phyloP scores from a whole-genome alignment of 1,140 invertebrate species.

The Colletes gigas region DNA sequence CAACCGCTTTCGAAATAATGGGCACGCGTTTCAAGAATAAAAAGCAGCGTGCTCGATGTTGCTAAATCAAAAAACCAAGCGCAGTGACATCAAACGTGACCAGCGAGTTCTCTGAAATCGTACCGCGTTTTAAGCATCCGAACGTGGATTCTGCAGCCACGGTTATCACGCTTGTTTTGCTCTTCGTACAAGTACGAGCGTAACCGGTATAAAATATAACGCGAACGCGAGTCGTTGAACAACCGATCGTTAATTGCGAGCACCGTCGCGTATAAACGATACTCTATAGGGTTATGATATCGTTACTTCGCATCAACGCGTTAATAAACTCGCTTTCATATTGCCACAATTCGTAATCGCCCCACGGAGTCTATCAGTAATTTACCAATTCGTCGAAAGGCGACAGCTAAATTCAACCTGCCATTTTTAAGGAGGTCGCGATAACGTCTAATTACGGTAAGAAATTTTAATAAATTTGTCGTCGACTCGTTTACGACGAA shows the following conservation, averaged over 20 bases:
- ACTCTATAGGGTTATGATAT: slow-evolving; percentile 18
- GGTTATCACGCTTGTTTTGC: not conserved
- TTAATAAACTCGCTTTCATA: slow-evolving; percentile 28
- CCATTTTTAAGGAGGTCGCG: not conserved
- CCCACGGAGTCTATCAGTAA: not conserved
- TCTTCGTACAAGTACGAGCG: slow-evolving; percentile 21
- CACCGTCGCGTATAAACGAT: slow-evolving; percentile 1
- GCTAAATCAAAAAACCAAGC: slow-evolving; percentile 32
- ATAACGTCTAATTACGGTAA: no score
- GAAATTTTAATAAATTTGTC: not conserved
- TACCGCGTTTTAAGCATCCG: not conserved
- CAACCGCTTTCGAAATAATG: slow-evolving; percentile 44
- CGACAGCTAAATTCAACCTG: not conserved
- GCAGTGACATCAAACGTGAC: slow-evolving; percentile 33
- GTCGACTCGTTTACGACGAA: not conserved
- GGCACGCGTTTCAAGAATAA: slow-evolving; percentile 41
- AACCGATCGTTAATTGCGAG: slow-evolving; percentile 15
- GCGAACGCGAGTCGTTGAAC: slow-evolving; percentile 3
- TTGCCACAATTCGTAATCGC: not conserved
- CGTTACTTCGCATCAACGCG: slow-evolving; percentile 25
- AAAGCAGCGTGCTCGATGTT: slow-evolving; percentile 20
- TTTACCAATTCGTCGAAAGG: not conserved
- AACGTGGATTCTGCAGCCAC: not conserved
- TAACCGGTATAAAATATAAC: slow-evolving; percentile 33
- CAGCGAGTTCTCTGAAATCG: slow-evolving; percentile 1